Base-by-base conservation (phyloP, 2,888 invertebrate species). In the Coenonympha arcania region DNA sequence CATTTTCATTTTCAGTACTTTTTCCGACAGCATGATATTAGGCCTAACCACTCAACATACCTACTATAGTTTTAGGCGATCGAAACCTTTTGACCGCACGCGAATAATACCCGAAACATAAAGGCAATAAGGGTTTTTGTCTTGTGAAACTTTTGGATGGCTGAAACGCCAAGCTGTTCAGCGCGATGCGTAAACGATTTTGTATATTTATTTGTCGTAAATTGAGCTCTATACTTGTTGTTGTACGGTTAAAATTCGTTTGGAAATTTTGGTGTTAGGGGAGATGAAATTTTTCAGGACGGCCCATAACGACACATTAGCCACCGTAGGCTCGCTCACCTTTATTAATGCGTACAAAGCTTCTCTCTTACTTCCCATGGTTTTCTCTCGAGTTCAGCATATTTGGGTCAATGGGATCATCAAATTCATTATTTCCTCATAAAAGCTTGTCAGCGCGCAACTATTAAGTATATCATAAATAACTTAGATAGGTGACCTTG, bases 271-370 rank as follows among this genome's bases (percentile, higher is more conserved):
- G 58, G 53, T 58, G 64, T 65, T 64, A 64, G 67, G 69, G 72
- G 71, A 65, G 69, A 72, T 73, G 69, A 79, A 79, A 77, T 82
- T 82, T 82, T 81, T 79, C 77, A 76, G 82, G 72, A 72, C 68
- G 73, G 76, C 71, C 71, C 76, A 76, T 84, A 82, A 84, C 79
- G 76, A 72, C 77, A 81, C 82, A 84, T 84, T 84, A 83, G 77
- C 70, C 69, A 75, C 74, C 76, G 76, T 69, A 72, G 73, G 70
- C 73, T 71, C 76, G 72, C 76, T 81, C 49, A 81, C 82, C 79
- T 83, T 80, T 82, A 82, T 79, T 79, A 82, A 82, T 82, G 79
- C 66, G 76, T 76, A 80, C 82, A 81, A 71, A 77, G 73, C 69
- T 76, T 71, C 65, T 70, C 72, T 74, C 76, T 80, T 71, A 70